A percentile compares a stretch with the other conserved stretches of the same genome.
phyloP scores from a whole-genome alignment of 2,797 vertebrate species.

The Phylloscopus collybita region DNA sequence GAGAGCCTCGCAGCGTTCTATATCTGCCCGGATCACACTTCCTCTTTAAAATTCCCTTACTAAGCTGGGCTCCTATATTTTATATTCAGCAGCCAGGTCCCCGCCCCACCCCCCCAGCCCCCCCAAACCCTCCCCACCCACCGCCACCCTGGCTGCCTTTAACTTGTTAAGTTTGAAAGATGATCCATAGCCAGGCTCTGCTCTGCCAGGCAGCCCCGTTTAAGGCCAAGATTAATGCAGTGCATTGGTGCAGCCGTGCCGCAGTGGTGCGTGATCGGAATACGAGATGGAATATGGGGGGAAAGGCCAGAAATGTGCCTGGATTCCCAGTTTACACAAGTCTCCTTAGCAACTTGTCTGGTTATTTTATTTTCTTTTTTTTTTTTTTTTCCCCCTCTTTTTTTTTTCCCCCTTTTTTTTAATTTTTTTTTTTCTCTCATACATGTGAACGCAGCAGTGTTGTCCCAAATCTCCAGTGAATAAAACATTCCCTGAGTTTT shows the following conservation, averaged over 20 bases:
- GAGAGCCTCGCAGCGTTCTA: not conserved
- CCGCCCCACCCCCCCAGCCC: not conserved
- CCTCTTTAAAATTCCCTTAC: constrained; percentile 60
- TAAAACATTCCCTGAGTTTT: constrained; percentile 51
- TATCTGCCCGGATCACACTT: not conserved
- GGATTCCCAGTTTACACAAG: constrained; percentile 77
- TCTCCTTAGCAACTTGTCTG: constrained; percentile 83
- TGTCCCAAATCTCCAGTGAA: constrained; percentile 48
- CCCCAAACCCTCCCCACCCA: constrained; percentile 16
- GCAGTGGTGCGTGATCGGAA: constrained; percentile 93
- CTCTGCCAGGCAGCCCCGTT: constrained; percentile 84
- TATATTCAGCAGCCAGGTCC: constrained; percentile 51
- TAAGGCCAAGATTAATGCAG: constrained; percentile 90
- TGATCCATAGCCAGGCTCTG: constrained; percentile 79
- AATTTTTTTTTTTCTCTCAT: too few species aligned
- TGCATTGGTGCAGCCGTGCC: constrained; percentile 86
- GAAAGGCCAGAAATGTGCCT: constrained; percentile 81
- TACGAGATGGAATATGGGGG: constrained; percentile 84
- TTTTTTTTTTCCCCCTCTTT: too few species aligned
- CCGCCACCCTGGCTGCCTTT: constrained; percentile 45
- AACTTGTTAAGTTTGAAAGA: constrained; percentile 81
- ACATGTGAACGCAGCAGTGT: not conserved
- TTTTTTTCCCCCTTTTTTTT: too few species aligned
- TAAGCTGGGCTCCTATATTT: constrained; percentile 43
- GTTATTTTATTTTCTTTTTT: constrained; percentile 4